Conservation (phyloP, 2,888 invertebrate genomes). For the Cosmia trapezina region DNA sequence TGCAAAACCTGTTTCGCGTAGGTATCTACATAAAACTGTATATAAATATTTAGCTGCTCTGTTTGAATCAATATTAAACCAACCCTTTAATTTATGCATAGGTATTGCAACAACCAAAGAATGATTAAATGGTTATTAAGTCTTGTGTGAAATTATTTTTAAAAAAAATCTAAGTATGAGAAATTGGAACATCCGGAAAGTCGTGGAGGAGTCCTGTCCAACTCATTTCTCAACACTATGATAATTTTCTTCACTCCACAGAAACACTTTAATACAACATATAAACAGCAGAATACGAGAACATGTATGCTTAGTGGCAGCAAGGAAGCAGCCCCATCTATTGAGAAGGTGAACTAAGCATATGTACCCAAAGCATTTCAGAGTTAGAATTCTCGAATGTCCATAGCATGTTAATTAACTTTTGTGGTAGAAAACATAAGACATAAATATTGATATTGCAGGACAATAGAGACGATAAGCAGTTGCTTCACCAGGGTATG, state of each 20-base stretch:
- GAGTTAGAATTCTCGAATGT: background rate
- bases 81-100: background rate
- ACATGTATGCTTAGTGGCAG: slow-evolving; percentile 8
- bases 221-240: background rate
- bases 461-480: background rate
- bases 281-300: background rate
- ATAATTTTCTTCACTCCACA: slow-evolving; percentile 7
- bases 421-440: slow-evolving; percentile 7
- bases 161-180: no score
- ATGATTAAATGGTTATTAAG: background rate
- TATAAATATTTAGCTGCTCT: slow-evolving; percentile 1
- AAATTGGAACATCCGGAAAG: background rate
- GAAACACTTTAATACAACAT: background rate
- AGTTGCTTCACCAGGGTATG: background rate
- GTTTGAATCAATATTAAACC: background rate
- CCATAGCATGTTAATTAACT: background rate
- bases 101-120: background rate
- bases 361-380: background rate
- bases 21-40: slow-evolving; percentile 11
- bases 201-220: background rate
- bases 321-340: no score
- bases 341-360: slow-evolving; percentile 3
- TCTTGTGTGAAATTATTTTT: no score
- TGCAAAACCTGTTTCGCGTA: slow-evolving; percentile 25
- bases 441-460: background rate